Evolutionary conservation across 2,113 vertebrate genomes (phyloP), one percentile per base, ranked within the genome.

Genomic region (Cairina moschata): DNA sequence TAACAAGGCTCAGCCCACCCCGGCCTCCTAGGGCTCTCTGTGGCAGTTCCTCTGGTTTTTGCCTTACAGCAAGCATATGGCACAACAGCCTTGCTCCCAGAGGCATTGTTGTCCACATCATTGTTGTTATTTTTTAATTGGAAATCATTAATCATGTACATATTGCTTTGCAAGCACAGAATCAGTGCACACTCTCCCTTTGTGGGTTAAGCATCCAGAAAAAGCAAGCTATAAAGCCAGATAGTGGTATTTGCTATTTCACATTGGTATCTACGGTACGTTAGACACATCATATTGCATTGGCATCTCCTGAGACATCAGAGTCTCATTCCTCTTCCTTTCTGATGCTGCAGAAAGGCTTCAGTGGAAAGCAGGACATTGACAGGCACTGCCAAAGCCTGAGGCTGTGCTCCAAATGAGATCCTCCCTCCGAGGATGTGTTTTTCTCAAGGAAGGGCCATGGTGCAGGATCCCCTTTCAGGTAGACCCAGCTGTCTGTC

Each of bases 111-210:
- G 68, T 67, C 46, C 38, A 31, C 32, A n/a, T 75, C n/a, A 68
- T 3, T n/a, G 26, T 22, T 38, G 29, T 31, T 34, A 71, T 32
- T 78, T 87, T 91, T 95, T 40, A 86, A 71, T 31, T 78, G 73
- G 80, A 94, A 83, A 83, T 68, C 29, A 63, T 75, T 66, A 72
- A 38, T 58, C 71, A 80, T 20, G 17, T 34, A 58, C 42, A 38
- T 31, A 55, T 4, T 2, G 4, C 22, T 86, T 86, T 54, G 66
- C 17, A 83, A 86, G 86, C 26, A 38, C 18, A 75, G 16, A 77
- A 11, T 6, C 31, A 31, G 14, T 1, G 0, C 0, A 1, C 3
- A 5, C 14, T 29, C 25, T 80, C 48, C 29, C 21, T 75, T 46
- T n/a, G 46, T 36, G 60, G 16, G 38, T 31, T 20, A 56, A 52